These are phyloP conservation scores for Leucopsar rothschildi DNA, from an alignment of 2,113 vertebrate genomes.

Conservation along the genomic window DNA sequence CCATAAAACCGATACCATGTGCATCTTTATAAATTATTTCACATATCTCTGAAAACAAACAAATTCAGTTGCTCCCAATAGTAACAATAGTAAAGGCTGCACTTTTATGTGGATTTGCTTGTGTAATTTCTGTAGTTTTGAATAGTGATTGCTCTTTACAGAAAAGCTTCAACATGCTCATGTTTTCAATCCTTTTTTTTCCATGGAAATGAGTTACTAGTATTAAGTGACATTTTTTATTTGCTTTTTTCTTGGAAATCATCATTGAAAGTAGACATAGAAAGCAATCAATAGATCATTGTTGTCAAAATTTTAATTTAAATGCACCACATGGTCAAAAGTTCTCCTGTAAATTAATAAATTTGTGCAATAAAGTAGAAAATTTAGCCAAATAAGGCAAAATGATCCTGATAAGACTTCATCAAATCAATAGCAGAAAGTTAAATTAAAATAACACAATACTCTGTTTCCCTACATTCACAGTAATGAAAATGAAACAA, in stretches of 20 bases:
- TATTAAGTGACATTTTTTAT: not conserved
- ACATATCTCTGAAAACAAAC: conserved; percentile 6
- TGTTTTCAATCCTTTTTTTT: conserved; percentile 18
- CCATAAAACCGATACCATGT: conserved; percentile 42
- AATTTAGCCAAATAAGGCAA: not conserved
- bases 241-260: not conserved
- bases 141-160: not conserved
- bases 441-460: not conserved
- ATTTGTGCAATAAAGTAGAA: not conserved
- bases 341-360: not conserved
- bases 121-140: not conserved
- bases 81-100: conserved; percentile 1
- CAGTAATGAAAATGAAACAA: not conserved
- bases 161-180: not conserved
- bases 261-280: not conserved
- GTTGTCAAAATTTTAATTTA: not conserved
- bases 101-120: not conserved
- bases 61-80: not conserved
- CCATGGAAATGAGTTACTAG: not conserved
- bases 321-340: not conserved
- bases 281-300: not conserved
- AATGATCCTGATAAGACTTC: not conserved
- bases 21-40: conserved; percentile 50
- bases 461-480: not conserved
- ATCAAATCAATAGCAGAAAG: not conserved